Base-by-base conservation (phyloP, 2,888 invertebrate species). In the Minunthozetes semirufus region DNA sequence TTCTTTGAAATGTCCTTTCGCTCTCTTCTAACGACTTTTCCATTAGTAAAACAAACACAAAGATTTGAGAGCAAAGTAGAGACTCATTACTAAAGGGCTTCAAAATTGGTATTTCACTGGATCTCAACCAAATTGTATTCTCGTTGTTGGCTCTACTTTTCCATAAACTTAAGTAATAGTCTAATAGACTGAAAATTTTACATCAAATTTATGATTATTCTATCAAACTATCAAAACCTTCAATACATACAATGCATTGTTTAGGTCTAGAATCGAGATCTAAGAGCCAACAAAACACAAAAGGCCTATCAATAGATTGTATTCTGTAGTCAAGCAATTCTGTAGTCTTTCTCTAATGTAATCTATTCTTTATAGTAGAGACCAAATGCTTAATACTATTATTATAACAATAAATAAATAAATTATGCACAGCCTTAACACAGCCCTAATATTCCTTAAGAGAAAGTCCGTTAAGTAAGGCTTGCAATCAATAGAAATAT, bases 21-120 rank as follows among this genome's bases (percentile, higher is more conserved):
- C 70, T 70, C 70, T 70, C 70, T 70, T 27, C 19, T 66, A 70
- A 70, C 70, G 70, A 70, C 70, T 70, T 70, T 70, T 70, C 70
- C 70, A 70, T 70, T 70, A 70, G 70, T 70, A 70, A 70, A 70
- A 70, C 70, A 70, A 70, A 70, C 70, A 70, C 15, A 70, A 70
- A 70, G 70, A 70, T 70, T 70, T 70, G 22, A 70, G 70, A 42
- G 48, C 22, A 42, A 13, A n/a, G 15, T 27, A 59, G 42, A 63
- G 25, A n/a, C 70, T 70, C 70, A 70, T 70, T 70, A 70, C 42
- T 5, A 42, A 46, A 46, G n/a, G n/a, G n/a, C n/a, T n/a, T n/a
- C n/a, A n/a, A n/a, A n/a, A n/a, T 6, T 5, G 70, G 22, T 70
- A 15, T 48, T 46, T 25, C 8, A 70, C 46, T 70, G 1, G n/a